These are phyloP conservation scores for Poecilia picta DNA, from an alignment of 2,797 vertebrate species.

Conservation along the genomic window DNA sequence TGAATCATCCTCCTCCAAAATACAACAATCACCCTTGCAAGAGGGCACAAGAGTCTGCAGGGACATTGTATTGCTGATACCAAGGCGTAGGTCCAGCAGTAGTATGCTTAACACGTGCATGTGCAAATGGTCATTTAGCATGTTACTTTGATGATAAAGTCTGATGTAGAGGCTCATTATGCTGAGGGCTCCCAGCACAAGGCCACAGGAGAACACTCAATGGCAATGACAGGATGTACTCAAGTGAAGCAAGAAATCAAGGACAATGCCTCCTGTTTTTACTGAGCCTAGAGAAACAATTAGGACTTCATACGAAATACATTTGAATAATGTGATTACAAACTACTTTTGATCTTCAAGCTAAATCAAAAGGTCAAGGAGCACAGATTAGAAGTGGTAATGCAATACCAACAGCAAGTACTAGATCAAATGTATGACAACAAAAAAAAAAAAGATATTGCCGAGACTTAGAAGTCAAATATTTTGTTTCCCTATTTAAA, in stretches of 20 bases:
- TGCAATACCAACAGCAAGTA: neutral
- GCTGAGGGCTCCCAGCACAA: constrained; percentile 33
- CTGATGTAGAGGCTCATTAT: constrained; percentile 20
- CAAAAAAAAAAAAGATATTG: neutral
- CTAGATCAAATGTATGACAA: neutral
- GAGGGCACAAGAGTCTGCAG: constrained; percentile 72
- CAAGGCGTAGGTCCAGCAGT: constrained; percentile 46
- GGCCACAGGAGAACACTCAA: constrained; percentile 29
- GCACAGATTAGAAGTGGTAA: neutral
- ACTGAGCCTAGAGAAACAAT: constrained; percentile 8
- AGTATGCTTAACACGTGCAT: constrained; percentile 48
- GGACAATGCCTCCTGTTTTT: constrained; percentile 18
- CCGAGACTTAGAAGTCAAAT: neutral
- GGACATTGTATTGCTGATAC: constrained; percentile 51
- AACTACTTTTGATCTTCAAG: neutral
- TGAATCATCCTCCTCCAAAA: constrained; percentile 30
- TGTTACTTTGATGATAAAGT: constrained; percentile 56
- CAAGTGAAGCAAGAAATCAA: constrained; percentile 32
- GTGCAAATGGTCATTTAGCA: constrained; percentile 66
- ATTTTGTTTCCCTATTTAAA: neutral
- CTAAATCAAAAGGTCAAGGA: neutral
- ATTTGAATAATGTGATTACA: neutral
- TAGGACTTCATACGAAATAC: neutral
- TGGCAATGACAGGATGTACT: constrained; percentile 34
- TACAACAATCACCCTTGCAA: constrained; percentile 64